Conservation (phyloP, 2,113 vertebrate species). For the Pholis gunnellus region DNA sequence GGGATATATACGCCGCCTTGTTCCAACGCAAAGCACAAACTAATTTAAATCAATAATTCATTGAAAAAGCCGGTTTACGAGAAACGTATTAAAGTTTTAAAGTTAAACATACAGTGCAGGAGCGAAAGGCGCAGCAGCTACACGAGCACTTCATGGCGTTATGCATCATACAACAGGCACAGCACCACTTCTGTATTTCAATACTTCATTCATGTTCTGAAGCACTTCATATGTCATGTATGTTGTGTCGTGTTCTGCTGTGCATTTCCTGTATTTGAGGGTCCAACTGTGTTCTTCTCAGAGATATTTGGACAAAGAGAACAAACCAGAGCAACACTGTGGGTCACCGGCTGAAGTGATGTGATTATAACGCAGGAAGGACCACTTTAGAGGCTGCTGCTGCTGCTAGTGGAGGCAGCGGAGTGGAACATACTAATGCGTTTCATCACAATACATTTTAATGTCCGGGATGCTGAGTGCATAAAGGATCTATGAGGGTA, state of each 20-base stretch:
- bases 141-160: conserved; percentile 28
- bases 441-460: conserved; percentile 31
- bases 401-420: background rate
- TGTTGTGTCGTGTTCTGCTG: background rate
- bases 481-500: background rate
- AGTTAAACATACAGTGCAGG: background rate
- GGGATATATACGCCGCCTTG: too few species aligned
- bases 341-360: background rate
- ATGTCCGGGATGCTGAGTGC: conserved; percentile 11
- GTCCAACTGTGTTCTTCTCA: background rate
- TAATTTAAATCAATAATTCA: conserved; percentile 16
- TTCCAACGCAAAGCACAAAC: background rate
- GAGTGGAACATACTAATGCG: conserved; percentile 17
- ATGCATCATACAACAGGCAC: conserved; percentile 19
- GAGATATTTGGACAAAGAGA: background rate
- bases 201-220: conserved; percentile 56
- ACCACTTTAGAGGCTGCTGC: conserved; percentile 10
- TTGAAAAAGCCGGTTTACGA: background rate
- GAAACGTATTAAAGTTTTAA: conserved; percentile 22
- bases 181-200: conserved; percentile 44
- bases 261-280: background rate
- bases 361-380: background rate
- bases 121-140: background rate
- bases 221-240: background rate
- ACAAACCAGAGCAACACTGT: background rate